phyloP scores from a whole-genome alignment of 2,113 vertebrate genomes.

The Sus scrofa region DNA sequence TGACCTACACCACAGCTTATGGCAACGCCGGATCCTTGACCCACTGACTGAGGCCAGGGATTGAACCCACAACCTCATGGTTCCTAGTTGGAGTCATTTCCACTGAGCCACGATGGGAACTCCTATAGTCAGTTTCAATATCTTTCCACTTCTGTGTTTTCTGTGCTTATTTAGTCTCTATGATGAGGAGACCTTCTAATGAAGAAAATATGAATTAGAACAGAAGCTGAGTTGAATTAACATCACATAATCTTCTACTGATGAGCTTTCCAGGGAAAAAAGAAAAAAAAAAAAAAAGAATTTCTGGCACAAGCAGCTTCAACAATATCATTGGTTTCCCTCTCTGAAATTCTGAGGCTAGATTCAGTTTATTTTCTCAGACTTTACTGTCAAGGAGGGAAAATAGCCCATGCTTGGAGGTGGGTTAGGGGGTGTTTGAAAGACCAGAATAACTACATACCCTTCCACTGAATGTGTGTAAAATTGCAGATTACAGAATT shows the following conservation, averaged over 20 bases:
- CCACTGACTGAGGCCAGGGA: too few species aligned
- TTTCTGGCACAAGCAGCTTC: background rate
- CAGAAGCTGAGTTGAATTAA: constrained; percentile 42
- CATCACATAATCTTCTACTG: background rate
- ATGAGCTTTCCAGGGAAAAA: background rate
- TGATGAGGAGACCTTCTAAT: constrained; percentile 44
- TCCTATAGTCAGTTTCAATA: constrained; percentile 37
- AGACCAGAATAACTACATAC: background rate
- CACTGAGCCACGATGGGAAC: too few species aligned
- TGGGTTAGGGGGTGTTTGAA: background rate
- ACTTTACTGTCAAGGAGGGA: background rate
- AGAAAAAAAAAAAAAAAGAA: constrained; percentile 40
- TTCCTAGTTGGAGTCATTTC: too few species aligned
- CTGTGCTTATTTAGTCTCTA: constrained; percentile 6
- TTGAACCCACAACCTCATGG: too few species aligned
- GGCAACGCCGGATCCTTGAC: too few species aligned
- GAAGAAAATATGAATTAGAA: constrained; percentile 50
- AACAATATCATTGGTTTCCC: background rate
- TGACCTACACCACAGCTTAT: too few species aligned
- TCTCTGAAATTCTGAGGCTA: background rate
- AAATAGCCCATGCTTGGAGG: background rate
- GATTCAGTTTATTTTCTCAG: constrained; percentile 21
- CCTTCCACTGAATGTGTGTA: background rate
- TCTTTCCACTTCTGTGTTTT: constrained; percentile 50
- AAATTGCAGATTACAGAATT: background rate